phyloP scores from a whole-genome alignment of 2,797 vertebrate genomes.

The Siniperca undulata region DNA sequence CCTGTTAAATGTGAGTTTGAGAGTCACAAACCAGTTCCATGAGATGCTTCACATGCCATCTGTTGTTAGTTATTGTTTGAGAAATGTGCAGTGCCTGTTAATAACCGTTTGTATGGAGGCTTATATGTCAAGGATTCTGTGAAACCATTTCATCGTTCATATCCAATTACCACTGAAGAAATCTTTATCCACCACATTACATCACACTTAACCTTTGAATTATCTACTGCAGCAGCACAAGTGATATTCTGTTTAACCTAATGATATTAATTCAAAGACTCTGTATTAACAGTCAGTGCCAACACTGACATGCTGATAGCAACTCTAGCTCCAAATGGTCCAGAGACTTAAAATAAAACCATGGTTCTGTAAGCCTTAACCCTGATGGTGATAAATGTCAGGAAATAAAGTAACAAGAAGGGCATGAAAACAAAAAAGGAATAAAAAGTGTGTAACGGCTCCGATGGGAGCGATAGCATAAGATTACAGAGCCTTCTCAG shows the following conservation, averaged over 20 bases:
- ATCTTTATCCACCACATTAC: constrained; percentile 27
- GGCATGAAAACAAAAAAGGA: constrained; percentile 57
- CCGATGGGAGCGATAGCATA: constrained; percentile 83
- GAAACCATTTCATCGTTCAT: constrained; percentile 48
- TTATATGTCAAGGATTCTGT: constrained; percentile 37
- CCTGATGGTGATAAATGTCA: constrained; percentile 51
- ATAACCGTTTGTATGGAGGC: constrained; percentile 12
- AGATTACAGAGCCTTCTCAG: constrained; percentile 85
- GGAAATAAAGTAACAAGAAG: constrained; percentile 52
- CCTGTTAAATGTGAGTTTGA: not conserved
- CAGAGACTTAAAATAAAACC: constrained; percentile 57
- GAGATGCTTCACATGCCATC: constrained; percentile 8
- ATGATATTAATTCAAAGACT: constrained; percentile 71
- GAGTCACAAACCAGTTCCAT: not conserved
- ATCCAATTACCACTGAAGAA: constrained; percentile 45
- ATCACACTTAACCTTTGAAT: constrained; percentile 52
- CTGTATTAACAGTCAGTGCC: constrained; percentile 57
- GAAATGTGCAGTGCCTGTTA: constrained; percentile 22
- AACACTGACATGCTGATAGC: constrained; percentile 57
- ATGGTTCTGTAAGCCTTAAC: constrained; percentile 60
- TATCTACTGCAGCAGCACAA: constrained; percentile 65
- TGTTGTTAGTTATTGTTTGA: not conserved
- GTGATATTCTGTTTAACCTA: constrained; percentile 65
- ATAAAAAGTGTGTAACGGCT: constrained; percentile 74
- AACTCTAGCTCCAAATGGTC: constrained; percentile 41